Evolutionary conservation across 1,140 invertebrate genomes (phyloP), one percentile per base, ranked within the genome.

Genomic region (Drosophila auraria): DNA sequence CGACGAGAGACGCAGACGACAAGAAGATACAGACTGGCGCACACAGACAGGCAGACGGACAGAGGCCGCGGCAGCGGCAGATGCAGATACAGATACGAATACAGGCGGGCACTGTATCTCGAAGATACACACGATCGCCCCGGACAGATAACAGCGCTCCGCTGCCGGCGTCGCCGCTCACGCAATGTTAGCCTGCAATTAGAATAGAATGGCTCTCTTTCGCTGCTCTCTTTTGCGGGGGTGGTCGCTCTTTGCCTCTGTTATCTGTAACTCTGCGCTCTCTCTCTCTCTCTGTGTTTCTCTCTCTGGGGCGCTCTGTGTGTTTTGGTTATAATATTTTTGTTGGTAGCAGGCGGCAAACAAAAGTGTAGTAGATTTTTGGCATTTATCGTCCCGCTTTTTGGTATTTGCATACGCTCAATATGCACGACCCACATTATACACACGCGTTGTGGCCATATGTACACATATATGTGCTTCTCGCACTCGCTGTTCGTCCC

Each of bases 361-460:
- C 70, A 77, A 80, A 54, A 40, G 63, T 65, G 81, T 75, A 75
- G 82, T 80, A 75, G 66, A 38, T 80, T 83, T 83, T 71, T 38
- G 71, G 71, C 69, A 74, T 60, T 83, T 78, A 53, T 83, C 64
- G 50, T 51, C 25, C 27, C 50, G 50, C 9, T 40, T 89, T 61
- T 74, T 83, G 73, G 81, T 90, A 82, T 89, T 89, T 89, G 82
- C 86, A 84, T 90, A 90, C 79, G 83, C 80, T 89, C 62, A 83
- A 87, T 87, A 89, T 87, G 84, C 84, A 81, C 84, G 84, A 87
- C 84, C 84, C 80, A 89, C 84, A 87, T 87, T 83, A 65, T 71
- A 78, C 65, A 86, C 57, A 82, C 82, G 75, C 77, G 59, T 80
- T 65, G 66, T 54, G 49, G 65, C 56, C 45, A 66, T 53, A 44